Base-by-base conservation (phyloP, 2,888 invertebrate genomes). In the Oscheius sp. region DNA sequence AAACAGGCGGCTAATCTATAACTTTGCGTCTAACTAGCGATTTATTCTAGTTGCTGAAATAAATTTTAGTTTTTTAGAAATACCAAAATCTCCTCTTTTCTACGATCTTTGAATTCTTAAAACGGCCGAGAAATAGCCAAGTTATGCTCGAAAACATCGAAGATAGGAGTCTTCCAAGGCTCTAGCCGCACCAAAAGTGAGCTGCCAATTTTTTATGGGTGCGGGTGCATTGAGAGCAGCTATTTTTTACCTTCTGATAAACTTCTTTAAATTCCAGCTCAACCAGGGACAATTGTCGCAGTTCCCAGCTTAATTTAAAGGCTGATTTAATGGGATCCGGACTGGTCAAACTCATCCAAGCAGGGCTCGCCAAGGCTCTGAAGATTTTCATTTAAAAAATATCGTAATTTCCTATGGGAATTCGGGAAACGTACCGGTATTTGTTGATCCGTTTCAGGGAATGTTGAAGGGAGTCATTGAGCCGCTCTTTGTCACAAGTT, bases 221-320 rank as follows among this genome's bases (percentile, higher is more conserved):
- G n/a, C n/a, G n/a, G n/a, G n/a, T n/a, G n/a, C n/a, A n/a, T n/a
- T n/a, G n/a, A n/a, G n/a, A n/a, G n/a, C 35, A 35, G 5, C 35
- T 35, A 3, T 35, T 9, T 35, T 23, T 59, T 23, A 77, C 76
- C 72, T 78, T 69, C 7, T 76, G 25, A 58, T 77, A 85, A 18
- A 89, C 89, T 74, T 91, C 90, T 82, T 91, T 91, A 85, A 91
- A 91, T 82, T 91, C 91, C 74, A 90, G 90, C 81, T 91, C 91
- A 45, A 89, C 86, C 68, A 89, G 83, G 1, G 91, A 90, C 63
- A 91, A 85, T 61, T 89, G 87, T 74, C 91, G 89, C 69, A 91
- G 88, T 75, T 91, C 91, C 90, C 91, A 91, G 84, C 87, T 89
- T 81, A 84, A 88, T 87, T 89, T 89, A 83, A 91, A 91, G 9